Percentiles rank a stretch among this genome's conserved stretches.
Conservation (phyloP, 2,888 invertebrate species). For the Ectemnius lituratus region DNA sequence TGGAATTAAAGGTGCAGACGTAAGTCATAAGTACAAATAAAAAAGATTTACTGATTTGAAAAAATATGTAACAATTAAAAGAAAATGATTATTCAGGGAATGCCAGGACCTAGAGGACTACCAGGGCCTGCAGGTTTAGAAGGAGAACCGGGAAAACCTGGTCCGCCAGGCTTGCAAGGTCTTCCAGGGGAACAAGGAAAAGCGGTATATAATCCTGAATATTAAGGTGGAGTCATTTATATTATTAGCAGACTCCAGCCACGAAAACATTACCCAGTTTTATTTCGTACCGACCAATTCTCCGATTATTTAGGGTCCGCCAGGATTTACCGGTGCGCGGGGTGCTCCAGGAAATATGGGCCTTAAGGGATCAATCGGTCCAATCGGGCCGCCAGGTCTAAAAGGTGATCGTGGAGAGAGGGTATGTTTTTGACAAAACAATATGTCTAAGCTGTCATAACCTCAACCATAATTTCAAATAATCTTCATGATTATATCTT, state of each 20-base stretch:
- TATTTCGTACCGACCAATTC: constrained; percentile 18
- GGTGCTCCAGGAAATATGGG: constrained; percentile 78
- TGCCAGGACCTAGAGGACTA: constrained; percentile 74
- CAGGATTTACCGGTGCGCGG: constrained; percentile 76
- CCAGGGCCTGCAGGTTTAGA: constrained; percentile 76
- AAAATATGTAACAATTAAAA: background rate
- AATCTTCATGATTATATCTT: background rate
- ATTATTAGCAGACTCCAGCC: too few relatives aligned
- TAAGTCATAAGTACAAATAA: constrained; percentile 29
- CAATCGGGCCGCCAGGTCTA: constrained; percentile 73
- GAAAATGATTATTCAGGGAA: constrained; percentile 64
- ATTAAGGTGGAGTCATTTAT: background rate
- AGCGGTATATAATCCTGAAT: constrained; percentile 60
- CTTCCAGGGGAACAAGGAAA: constrained; percentile 65
- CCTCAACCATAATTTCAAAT: background rate
- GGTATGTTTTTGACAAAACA: constrained; percentile 33
- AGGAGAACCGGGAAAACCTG: constrained; percentile 75
- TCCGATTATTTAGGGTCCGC: constrained; percentile 70
- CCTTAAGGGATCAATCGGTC: constrained; percentile 76
- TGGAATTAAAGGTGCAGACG: constrained; percentile 74
- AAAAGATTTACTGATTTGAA: background rate
- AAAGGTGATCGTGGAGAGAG: constrained; percentile 68
- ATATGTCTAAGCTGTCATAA: background rate
- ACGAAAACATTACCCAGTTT: background rate
- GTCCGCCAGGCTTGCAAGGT: constrained; percentile 45